Conservation (phyloP, 2,888 invertebrate genomes). For the Celastrina argiolus region DNA sequence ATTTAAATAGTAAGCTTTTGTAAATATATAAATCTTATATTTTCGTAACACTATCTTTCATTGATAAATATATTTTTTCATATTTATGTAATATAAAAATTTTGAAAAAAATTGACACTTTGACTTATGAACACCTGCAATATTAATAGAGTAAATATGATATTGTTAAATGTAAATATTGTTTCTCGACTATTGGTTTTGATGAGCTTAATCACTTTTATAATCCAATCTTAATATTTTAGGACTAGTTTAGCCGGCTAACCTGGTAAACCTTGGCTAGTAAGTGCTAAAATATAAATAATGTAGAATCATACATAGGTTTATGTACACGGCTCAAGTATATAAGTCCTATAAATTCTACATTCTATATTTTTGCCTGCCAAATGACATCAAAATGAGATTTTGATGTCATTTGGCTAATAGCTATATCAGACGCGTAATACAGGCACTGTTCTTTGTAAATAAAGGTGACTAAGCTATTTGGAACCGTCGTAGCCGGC, state of each 20-base stretch:
- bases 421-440: too few relatives aligned
- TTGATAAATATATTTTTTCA: conserved; percentile 68
- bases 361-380: background rate
- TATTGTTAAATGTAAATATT: conserved; percentile 58
- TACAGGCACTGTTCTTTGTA: background rate
- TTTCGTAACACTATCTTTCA: conserved; percentile 58
- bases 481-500: background rate
- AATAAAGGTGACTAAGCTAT: background rate
- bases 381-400: too few relatives aligned
- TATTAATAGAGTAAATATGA: conserved; percentile 53
- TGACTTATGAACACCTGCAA: conserved; percentile 65
- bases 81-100: conserved; percentile 42
- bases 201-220: conserved; percentile 49
- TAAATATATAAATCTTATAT: conserved; percentile 66
- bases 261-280: background rate
- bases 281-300: background rate
- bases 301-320: background rate
- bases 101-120: conserved; percentile 44
- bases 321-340: background rate
- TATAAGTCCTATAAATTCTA: background rate
- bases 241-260: background rate
- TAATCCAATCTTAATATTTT: conserved; percentile 35
- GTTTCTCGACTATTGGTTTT: conserved; percentile 35
- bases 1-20: conserved; percentile 52
- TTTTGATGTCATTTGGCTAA: too few relatives aligned